phyloP scores from a whole-genome alignment of 2,113 vertebrate genomes.

The Stictonetta naevosa region DNA sequence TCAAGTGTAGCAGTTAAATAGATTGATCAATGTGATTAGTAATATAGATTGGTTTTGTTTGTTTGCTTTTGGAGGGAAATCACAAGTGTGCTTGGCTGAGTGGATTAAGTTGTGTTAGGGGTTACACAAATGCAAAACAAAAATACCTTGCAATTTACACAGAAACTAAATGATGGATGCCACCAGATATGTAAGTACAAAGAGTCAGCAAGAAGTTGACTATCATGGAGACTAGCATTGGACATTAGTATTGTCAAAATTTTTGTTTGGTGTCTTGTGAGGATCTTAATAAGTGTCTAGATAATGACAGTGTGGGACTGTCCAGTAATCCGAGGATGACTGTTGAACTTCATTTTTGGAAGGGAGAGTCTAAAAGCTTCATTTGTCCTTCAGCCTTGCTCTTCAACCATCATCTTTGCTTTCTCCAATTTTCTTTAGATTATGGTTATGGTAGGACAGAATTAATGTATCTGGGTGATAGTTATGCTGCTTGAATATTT shows the following conservation, averaged over 20 bases:
- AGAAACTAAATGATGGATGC: background rate
- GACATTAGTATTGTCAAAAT: background rate
- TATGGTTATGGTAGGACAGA: background rate
- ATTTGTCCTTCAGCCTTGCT: background rate
- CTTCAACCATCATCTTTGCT: background rate
- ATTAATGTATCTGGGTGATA: background rate
- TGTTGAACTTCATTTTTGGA: background rate
- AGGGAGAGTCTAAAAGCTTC: background rate
- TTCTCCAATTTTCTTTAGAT: background rate
- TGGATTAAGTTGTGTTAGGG: background rate
- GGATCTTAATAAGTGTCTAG: background rate
- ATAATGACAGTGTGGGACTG: background rate
- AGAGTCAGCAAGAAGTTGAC: background rate
- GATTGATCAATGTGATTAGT: background rate
- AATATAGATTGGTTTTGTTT: background rate
- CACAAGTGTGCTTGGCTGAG: background rate
- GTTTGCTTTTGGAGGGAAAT: background rate
- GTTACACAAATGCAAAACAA: background rate
- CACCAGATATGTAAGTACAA: background rate
- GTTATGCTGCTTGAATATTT: background rate
- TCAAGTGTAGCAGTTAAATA: background rate
- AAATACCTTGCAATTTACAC: background rate
- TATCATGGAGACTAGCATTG: background rate
- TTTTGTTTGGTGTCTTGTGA: background rate
- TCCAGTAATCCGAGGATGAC: background rate